A percentile compares a stretch with the other conserved stretches of the same genome.
These are phyloP conservation scores for Amphimallon solstitiale DNA, from an alignment of 2,888 invertebrate species.

Conservation along the genomic window DNA sequence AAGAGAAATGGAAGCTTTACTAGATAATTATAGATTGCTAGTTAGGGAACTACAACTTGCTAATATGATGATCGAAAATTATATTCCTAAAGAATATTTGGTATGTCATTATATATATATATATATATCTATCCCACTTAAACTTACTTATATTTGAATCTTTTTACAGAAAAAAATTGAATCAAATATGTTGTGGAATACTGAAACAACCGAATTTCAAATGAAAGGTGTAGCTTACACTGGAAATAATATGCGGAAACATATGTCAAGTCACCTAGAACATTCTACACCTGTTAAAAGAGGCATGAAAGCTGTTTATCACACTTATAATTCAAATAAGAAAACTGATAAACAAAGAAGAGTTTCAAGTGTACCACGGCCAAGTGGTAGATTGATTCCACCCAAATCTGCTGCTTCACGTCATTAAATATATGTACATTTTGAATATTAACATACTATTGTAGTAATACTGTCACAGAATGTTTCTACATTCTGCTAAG, in stretches of 20 bases:
- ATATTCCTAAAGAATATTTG: constrained; percentile 94
- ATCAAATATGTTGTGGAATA: constrained; percentile 95
- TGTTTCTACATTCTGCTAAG: too few species aligned
- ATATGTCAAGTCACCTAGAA: constrained; percentile 62
- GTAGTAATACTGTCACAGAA: too few species aligned
- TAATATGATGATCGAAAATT: constrained; percentile 89
- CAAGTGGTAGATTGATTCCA: constrained; percentile 42
- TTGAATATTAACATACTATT: constrained; percentile 18
- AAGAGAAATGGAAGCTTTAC: constrained; percentile 94
- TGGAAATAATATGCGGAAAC: constrained; percentile 96
- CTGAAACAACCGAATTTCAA: constrained; percentile 99
- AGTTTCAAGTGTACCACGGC: constrained; percentile 52
- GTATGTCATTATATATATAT: constrained; percentile 62
- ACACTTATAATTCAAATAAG: constrained; percentile 54
- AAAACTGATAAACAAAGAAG: constrained; percentile 47
- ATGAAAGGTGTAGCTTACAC: constrained; percentile 98
- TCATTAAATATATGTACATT: constrained; percentile 19
- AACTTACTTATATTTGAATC: constrained; percentile 44
- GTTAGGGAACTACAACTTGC: constrained; percentile 91
- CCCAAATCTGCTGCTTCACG: constrained; percentile 37
- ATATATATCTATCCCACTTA: neutral
- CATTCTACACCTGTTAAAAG: constrained; percentile 52
- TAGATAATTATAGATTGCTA: constrained; percentile 92
- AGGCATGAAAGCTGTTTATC: constrained; percentile 59
- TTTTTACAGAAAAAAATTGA: constrained; percentile 81